A percentile compares a stretch with the other conserved stretches of the same genome.
Evolutionary conservation across 2,113 vertebrate species (phyloP).

Genomic region (Colossoma macropomum): DNA sequence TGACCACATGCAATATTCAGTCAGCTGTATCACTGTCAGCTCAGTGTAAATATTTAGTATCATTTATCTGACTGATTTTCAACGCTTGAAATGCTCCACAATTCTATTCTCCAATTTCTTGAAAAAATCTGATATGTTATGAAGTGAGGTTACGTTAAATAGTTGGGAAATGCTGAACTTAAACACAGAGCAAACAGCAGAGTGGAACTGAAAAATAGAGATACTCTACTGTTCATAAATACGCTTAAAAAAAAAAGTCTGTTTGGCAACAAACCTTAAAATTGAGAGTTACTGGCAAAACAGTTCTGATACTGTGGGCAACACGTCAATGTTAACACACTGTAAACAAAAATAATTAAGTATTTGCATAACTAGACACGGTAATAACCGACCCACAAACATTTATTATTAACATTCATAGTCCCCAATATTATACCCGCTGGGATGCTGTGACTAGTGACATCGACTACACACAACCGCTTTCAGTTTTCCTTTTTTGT

Average conservation of each 20-base stretch:
- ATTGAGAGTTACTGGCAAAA: slow-evolving; percentile 44
- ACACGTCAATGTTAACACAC: slow-evolving; percentile 55
- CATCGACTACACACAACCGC: slow-evolving; percentile 63
- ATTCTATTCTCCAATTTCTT: neutral
- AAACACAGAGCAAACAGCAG: slow-evolving; percentile 2
- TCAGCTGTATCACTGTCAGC: neutral
- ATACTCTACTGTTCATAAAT: slow-evolving; percentile 22
- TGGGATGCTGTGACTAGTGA: slow-evolving; percentile 62
- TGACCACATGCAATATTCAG: slow-evolving; percentile 1
- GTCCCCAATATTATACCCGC: slow-evolving; percentile 54
- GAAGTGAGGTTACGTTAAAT: neutral
- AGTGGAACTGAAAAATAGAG: neutral
- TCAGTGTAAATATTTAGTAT: neutral
- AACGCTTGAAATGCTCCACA: neutral
- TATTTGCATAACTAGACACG: slow-evolving; percentile 77
- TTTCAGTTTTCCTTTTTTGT: slow-evolving; percentile 21
- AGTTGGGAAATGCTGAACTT: slow-evolving; percentile 2
- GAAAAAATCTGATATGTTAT: slow-evolving; percentile 7
- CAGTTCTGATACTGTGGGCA: slow-evolving; percentile 69
- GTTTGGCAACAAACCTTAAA: slow-evolving; percentile 61
- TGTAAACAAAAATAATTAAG: slow-evolving; percentile 68
- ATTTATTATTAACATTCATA: slow-evolving; percentile 74
- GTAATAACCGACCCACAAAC: slow-evolving; percentile 66
- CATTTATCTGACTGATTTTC: neutral
- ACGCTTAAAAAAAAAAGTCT: slow-evolving; percentile 13